Conservation (phyloP, 2,797 vertebrate species). For the Microcaecilia unicolor region DNA sequence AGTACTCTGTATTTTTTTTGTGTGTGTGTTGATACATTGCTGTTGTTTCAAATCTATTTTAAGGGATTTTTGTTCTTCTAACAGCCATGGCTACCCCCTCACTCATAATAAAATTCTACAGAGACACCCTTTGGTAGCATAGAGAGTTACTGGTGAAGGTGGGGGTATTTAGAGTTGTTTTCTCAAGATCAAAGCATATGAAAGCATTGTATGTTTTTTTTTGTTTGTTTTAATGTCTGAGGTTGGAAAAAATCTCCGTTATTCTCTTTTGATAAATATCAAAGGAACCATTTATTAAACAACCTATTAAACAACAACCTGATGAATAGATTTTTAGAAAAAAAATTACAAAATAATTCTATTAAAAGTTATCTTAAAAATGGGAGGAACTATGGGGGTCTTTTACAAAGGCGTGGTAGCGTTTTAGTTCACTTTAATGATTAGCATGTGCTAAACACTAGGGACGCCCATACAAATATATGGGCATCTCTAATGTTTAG, state of each 20-base stretch:
- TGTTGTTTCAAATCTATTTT: slow-evolving; percentile 3
- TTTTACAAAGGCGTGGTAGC: too few relatives aligned
- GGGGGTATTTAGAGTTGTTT: slow-evolving; percentile 3
- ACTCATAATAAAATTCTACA: neutral
- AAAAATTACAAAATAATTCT: neutral
- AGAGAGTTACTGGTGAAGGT: neutral
- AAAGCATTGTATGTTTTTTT: neutral
- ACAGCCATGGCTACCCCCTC: neutral
- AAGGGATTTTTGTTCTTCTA: slow-evolving; percentile 9
- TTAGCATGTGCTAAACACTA: too few relatives aligned
- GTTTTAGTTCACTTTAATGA: too few relatives aligned
- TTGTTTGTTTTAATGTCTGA: too few relatives aligned
- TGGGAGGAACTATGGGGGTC: too few relatives aligned
- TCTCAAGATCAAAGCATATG: slow-evolving; percentile 1
- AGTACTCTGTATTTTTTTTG: neutral
- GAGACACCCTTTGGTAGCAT: neutral
- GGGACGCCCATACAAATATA: too few relatives aligned
- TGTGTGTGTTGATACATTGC: neutral
- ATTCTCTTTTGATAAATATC: slow-evolving; percentile 4
- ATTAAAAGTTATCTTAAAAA: too few relatives aligned
- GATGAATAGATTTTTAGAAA: too few relatives aligned
- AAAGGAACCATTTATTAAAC: neutral
- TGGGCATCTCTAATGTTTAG: too few relatives aligned
- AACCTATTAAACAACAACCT: neutral
- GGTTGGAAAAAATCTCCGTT: neutral